Base-by-base conservation (phyloP, 2,888 invertebrate species). In the Platycheirus albimanus region DNA sequence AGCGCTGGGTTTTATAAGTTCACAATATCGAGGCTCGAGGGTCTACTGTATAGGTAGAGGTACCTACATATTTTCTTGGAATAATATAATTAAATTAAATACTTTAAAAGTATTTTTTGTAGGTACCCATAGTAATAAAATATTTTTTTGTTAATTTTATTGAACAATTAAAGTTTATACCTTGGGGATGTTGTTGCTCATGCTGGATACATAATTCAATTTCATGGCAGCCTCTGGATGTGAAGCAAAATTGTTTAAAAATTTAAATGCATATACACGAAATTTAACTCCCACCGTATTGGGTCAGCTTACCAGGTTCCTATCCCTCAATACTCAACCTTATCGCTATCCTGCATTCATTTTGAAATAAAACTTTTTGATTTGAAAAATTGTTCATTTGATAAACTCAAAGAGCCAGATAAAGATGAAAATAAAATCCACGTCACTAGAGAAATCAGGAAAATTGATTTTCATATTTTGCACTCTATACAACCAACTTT, bases 401-500 rank as follows among this genome's bases (percentile, higher is more conserved):
- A 63, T 64, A 51, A 54, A 63, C 58, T 61, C 11, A 56, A 69
- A 56, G n/a, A 15, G 52, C 13, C 19, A 19, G 8, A 71, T 33
- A 51, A 47, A 36, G n/a, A 19, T 0, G 33, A 8, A 54, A 45
- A 69, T 58, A 64, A 75, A 43, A 19, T 13, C 45, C 7, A n/a
- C 67, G 78, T 74, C 83, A 58, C 83, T 56, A 72, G 78, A 78
- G 72, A 78, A 83, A 83, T 78, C 78, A 69, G 78, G 24, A 74
- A 83, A 83, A 83, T 83, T 83, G 83, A 78, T 83, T 83, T 83
- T 72, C 61, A 72, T 77, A 72, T 78, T 77, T 81, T 38, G 51
- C 70, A 66, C 52, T 45, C 4, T 61, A 43, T 8, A n/a, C n/a
- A n/a, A n/a, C n/a, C n/a, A n/a, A n/a, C 30, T 13, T 10, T 10